Evolutionary conservation across 2,797 vertebrate species (phyloP), one percentile per base, ranked within the genome.

Genomic region (Momotus momota): DNA sequence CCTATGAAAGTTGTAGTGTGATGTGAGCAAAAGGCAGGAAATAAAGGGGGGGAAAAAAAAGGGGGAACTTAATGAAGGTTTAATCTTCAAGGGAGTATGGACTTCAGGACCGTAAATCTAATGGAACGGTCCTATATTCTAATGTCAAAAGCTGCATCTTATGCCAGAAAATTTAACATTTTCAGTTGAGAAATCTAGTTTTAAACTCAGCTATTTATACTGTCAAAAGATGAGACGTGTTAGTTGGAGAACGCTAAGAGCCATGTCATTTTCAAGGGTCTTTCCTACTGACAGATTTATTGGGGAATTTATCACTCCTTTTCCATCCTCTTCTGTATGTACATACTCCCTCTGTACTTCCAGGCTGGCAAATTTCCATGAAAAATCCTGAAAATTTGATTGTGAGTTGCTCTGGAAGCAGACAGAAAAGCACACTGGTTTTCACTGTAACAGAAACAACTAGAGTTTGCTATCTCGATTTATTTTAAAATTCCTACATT

Each of bases 11-110:
- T 97, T 91, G 90, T 23, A 93, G 94, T 92, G 95, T 89, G 96
- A 98, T 97, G 98, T 96, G 97, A 97, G 95, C 96, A 97, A 91
- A 75, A 97, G 97, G 95, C 96, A 97, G 97, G 97, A 98, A 98
- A 97, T 97, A 96, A 96, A 97, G 75, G 95, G 94, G n/a, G 95
- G 94, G 45, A 48, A 67, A 51, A 62, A 90, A 74, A 71, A 17
- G 17, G 61, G 95, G 96, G 81, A 96, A 97, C 69, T 97, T 98
- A 98, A 98, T 98, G 97, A 98, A 98, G 96, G 86, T 98, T 98
- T 98, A 98, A 98, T 98, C 97, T 98, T 98, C 97, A 95, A 95
- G 97, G 98, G 98, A 98, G 95, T 97, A 97, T 70, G 92, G 95
- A 86, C 94, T 96, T 97, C 92, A 90, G 55, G 96, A 75, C 95